Evolutionary conservation across 2,888 invertebrate species (phyloP).

Genomic region (Drosophila quinaria): DNA sequence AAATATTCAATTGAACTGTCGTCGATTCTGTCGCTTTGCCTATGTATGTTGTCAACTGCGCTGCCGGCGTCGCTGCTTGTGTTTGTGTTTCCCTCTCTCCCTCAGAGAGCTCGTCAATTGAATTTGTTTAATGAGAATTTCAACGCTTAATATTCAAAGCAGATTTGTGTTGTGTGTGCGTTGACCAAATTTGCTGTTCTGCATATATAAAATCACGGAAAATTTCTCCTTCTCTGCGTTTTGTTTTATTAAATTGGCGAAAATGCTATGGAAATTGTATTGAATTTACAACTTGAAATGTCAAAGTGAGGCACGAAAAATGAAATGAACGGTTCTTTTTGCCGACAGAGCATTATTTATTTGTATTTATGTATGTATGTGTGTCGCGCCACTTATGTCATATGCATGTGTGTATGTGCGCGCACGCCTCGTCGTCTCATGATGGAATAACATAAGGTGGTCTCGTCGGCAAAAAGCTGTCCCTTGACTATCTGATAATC

Average conservation of each 20-base stretch:
- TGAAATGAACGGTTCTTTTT: slow-evolving; percentile 70
- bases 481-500: no score
- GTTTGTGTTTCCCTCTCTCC: slow-evolving; percentile 19
- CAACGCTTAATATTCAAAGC: slow-evolving; percentile 66
- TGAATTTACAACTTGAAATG: slow-evolving; percentile 44
- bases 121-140: slow-evolving; percentile 35
- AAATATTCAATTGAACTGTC: slow-evolving; percentile 18
- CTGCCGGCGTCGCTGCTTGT: slow-evolving; percentile 5
- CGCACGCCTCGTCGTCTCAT: no score
- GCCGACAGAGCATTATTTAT: slow-evolving; percentile 45
- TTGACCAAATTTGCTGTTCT: slow-evolving; percentile 34
- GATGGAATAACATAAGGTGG: no score
- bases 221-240: slow-evolving; percentile 22
- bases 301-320: slow-evolving; percentile 37
- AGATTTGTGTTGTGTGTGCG: slow-evolving; percentile 19
- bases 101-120: slow-evolving; percentile 40
- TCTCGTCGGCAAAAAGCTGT: no score
- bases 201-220: slow-evolving; percentile 23
- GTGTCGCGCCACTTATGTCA: slow-evolving; percentile 31
- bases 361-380: slow-evolving; percentile 16
- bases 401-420: slow-evolving; percentile 12
- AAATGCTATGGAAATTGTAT: slow-evolving; percentile 22
- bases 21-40: slow-evolving; percentile 19
- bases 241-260: slow-evolving; percentile 12
- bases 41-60: slow-evolving; percentile 7